These are phyloP conservation scores for Halichoerus grypus DNA, from an alignment of 2,113 vertebrate species.

Conservation along the genomic window DNA sequence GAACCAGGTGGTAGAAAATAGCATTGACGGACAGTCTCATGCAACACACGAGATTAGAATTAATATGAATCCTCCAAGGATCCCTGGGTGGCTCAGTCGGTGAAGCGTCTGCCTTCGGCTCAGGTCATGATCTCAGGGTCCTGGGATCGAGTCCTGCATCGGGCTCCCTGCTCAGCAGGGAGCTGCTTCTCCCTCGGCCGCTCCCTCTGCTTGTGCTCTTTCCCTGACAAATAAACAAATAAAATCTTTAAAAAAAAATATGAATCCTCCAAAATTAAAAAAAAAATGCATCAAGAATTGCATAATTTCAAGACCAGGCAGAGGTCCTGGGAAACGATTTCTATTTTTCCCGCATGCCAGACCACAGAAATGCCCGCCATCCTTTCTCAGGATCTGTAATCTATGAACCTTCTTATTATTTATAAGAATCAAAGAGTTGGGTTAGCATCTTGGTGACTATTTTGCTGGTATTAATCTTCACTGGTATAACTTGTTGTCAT, in stretches of 20 bases:
- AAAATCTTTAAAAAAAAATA: neutral
- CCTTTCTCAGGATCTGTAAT: neutral
- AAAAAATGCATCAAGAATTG: neutral
- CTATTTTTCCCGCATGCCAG: neutral
- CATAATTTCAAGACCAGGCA: neutral
- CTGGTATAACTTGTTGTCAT: neutral
- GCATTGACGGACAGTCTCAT: neutral
- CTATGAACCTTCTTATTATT: neutral
- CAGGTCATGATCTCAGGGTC: too few species aligned
- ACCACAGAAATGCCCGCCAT: neutral
- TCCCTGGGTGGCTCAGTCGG: neutral
- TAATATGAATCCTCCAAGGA: neutral
- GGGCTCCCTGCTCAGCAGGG: too few species aligned
- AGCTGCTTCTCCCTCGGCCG: too few species aligned
- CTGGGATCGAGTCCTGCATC: too few species aligned
- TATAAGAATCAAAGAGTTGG: neutral
- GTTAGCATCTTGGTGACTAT: neutral
- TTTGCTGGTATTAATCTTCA: slow-evolving; percentile 1
- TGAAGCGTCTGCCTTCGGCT: neutral
- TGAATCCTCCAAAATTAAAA: neutral
- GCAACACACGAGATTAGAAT: neutral
- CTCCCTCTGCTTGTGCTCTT: too few species aligned
- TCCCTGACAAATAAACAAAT: too few species aligned
- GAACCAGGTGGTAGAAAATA: neutral
- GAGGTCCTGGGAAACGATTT: neutral